Evolutionary conservation across 1,140 invertebrate genomes (phyloP).

Genomic region (Hirudo medicinalis): DNA sequence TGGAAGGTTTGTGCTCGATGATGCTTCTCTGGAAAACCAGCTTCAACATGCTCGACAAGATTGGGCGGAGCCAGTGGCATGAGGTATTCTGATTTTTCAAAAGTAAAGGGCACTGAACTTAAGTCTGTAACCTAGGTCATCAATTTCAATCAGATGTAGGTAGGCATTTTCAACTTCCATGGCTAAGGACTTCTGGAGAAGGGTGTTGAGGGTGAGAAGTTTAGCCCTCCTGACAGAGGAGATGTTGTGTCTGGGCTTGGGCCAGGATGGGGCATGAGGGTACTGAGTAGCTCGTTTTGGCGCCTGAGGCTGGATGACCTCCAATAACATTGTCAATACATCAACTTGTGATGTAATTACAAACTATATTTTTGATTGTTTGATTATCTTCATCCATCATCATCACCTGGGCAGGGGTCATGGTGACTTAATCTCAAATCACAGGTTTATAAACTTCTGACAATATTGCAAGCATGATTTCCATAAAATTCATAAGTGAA

Average conservation of each 20-base stretch:
- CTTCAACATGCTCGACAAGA: conserved; percentile 69
- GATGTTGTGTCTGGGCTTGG: conserved; percentile 77
- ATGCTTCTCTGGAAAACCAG: conserved; percentile 77
- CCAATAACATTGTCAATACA: no score
- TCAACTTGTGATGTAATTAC: no score
- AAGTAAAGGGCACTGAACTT: neutral
- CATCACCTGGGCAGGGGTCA: no score
- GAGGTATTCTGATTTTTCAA: neutral
- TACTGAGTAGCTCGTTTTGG: conserved; percentile 38
- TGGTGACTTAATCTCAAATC: no score
- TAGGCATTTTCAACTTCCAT: conserved; percentile 24
- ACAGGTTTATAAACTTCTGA: no score
- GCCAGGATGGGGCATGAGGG: conserved; percentile 70
- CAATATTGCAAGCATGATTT: no score
- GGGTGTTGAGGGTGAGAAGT: conserved; percentile 65
- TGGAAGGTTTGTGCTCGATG: conserved; percentile 62
- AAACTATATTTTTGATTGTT: no score
- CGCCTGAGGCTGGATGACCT: neutral
- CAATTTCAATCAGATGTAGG: conserved; percentile 1
- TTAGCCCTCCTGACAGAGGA: conserved; percentile 74
- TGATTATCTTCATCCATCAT: no score
- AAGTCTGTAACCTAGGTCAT: neutral
- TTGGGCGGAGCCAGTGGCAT: conserved; percentile 45
- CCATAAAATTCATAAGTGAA: no score
- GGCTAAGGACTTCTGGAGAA: conserved; percentile 36